A percentile compares a stretch with the other conserved stretches of the same genome.
These are phyloP conservation scores for Ciconia maguari DNA, from an alignment of 2,113 vertebrate species.

Conservation along the genomic window DNA sequence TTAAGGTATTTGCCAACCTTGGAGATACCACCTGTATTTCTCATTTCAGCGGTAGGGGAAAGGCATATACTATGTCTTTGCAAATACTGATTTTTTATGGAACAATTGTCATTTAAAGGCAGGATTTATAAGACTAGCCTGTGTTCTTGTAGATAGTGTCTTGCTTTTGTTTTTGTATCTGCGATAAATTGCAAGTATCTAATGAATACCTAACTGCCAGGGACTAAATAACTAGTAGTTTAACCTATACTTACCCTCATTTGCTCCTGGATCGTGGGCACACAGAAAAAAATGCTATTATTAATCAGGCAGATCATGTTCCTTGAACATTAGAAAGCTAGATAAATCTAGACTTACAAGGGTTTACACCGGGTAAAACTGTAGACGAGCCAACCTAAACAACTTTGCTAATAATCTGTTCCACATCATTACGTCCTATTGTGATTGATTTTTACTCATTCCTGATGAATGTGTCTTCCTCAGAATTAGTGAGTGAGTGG, in stretches of 20 bases:
- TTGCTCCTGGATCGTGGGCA: neutral
- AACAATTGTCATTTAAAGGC: neutral
- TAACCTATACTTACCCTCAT: neutral
- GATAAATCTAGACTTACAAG: neutral
- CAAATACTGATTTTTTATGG: neutral
- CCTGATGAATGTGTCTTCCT: neutral
- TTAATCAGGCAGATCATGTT: neutral
- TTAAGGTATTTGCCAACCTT: neutral
- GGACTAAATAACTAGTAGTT: neutral
- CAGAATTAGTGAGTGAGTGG: neutral
- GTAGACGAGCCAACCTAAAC: neutral
- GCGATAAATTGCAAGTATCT: neutral
- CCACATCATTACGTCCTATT: neutral
- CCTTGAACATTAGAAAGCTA: neutral
- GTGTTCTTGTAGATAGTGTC: neutral
- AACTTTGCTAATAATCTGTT: neutral
- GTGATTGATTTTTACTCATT: neutral
- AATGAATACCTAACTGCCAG: neutral
- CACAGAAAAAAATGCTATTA: neutral
- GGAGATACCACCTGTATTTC: neutral
- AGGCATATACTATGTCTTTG: neutral
- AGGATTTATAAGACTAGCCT: neutral
- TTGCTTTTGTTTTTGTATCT: neutral
- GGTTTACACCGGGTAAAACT: neutral
- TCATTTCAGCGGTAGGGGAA: too few relatives aligned